These are phyloP conservation scores for Apodemia duryi DNA, from an alignment of 2,888 invertebrate species.

Conservation along the genomic window DNA sequence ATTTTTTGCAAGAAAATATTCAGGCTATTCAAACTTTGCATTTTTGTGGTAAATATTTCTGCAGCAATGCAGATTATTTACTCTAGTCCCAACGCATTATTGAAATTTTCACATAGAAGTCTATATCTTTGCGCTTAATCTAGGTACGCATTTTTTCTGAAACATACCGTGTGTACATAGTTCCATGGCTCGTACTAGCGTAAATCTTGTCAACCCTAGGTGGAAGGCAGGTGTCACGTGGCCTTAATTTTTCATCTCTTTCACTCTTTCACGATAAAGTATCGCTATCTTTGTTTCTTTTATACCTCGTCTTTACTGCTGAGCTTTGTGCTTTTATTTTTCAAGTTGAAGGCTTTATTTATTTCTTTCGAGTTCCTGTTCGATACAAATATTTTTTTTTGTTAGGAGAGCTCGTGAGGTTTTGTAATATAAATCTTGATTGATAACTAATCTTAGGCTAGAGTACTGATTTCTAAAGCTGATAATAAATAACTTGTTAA, in stretches of 20 bases:
- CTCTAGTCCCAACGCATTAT: no score
- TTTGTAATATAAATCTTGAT: constrained; percentile 12
- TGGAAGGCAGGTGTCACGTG: constrained; percentile 75
- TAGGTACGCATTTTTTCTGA: no score
- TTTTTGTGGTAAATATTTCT: no score
- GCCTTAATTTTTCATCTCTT: constrained; percentile 44
- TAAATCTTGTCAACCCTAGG: not conserved
- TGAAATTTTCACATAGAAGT: no score
- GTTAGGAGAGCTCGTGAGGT: constrained; percentile 16
- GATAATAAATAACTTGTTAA: constrained; percentile 14
- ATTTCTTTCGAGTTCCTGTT: constrained; percentile 60
- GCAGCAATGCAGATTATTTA: no score
- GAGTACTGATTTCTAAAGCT: not conserved
- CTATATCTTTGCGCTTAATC: no score
- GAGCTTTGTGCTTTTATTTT: constrained; percentile 57
- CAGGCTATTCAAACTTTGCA: no score
- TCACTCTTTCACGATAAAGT: constrained; percentile 27
- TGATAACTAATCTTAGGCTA: constrained; percentile 9
- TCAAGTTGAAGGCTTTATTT: constrained; percentile 63
- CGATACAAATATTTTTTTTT: constrained; percentile 55
- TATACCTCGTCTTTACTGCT: constrained; percentile 54
- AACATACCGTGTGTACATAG: not conserved
- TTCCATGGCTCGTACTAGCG: not conserved
- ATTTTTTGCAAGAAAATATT: no score
- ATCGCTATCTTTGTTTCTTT: constrained; percentile 36